Base-by-base conservation (phyloP, 2,113 vertebrate species). In the Tragelaphus imberbis region DNA sequence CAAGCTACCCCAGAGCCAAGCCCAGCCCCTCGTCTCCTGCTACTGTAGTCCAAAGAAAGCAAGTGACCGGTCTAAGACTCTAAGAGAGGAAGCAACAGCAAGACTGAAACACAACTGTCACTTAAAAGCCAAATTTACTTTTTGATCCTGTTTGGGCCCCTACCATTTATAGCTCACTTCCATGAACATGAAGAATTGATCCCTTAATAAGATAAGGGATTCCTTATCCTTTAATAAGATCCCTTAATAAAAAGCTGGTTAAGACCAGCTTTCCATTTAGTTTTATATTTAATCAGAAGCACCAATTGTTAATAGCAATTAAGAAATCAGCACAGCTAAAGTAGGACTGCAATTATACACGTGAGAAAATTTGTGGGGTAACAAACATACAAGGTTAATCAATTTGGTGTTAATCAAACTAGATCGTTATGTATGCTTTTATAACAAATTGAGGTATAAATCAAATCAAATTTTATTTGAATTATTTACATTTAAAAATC, bases 401-500 rank as follows among this genome's bases (percentile, higher is more conserved):
- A 71, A 81, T 61, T 47, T 97, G n/a, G 23, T 81, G 30, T 88
- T 92, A 91, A 80, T 51, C 30, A 61, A 82, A 79, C 71, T 94
- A 86, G 97, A 90, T 27, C 84, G 30, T 25, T 58, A 30, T 21
- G 30, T 11, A 12, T 96, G 27, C 3, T 56, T 77, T 94, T 56
- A 28, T 75, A 82, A 80, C 65, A 79, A 40, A 90, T 15, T 92
- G 91, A 90, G 11, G 2, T 40, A 40, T 8, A 79, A 47, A 49
- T 25, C n/a, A 80, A 91, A 84, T 53, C 84, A 88, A 81, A 89
- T 81, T 71, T 84, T 91, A 96, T 30, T 7, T 71, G 5, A 85
- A 95, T 93, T 85, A 95, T 56, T 96, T 84, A 96, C 56, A 71
- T 90, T 93, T 85, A 63, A 94, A 89, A 87, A 94, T 94, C n/a